These are phyloP conservation scores for Diceros bicornis DNA, from an alignment of 2,797 vertebrate genomes.

Conservation along the genomic window DNA sequence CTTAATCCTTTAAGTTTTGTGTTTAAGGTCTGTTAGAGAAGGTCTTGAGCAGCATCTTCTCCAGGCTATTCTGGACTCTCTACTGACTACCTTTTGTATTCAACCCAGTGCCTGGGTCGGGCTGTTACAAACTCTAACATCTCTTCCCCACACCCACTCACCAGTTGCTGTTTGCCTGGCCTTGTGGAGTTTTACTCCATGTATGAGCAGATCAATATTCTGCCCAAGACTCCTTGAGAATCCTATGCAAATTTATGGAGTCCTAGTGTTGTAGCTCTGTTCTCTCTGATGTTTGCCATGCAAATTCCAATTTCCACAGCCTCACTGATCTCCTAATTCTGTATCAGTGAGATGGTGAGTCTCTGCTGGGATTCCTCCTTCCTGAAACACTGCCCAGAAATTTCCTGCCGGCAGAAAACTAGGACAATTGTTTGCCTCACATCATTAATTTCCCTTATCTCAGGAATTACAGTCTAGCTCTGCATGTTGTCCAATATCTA, in stretches of 20 bases:
- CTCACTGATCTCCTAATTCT: neutral
- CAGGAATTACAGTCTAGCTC: neutral
- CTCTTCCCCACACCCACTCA: too few relatives aligned
- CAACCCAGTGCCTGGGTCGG: neutral
- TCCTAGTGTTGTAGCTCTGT: neutral
- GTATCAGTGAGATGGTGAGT: accelerated
- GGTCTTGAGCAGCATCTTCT: accelerated
- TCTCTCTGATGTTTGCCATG: neutral
- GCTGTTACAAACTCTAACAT: accelerated
- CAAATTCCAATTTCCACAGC: neutral
- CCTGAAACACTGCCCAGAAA: neutral
- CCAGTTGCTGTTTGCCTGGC: too few relatives aligned
- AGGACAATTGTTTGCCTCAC: neutral
- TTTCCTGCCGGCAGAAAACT: too few relatives aligned
- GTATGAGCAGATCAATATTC: neutral
- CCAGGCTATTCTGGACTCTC: neutral
- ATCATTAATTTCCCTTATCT: neutral
- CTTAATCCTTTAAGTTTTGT: neutral
- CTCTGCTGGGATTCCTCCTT: neutral
- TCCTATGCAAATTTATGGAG: neutral
- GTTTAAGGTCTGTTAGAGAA: neutral
- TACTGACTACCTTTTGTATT: neutral
- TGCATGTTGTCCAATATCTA: neutral
- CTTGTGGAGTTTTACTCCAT: too few relatives aligned
- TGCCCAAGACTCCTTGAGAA: neutral